Evolutionary conservation across 2,797 vertebrate genomes (phyloP).

Genomic region (Lateolabrax maculatus): DNA sequence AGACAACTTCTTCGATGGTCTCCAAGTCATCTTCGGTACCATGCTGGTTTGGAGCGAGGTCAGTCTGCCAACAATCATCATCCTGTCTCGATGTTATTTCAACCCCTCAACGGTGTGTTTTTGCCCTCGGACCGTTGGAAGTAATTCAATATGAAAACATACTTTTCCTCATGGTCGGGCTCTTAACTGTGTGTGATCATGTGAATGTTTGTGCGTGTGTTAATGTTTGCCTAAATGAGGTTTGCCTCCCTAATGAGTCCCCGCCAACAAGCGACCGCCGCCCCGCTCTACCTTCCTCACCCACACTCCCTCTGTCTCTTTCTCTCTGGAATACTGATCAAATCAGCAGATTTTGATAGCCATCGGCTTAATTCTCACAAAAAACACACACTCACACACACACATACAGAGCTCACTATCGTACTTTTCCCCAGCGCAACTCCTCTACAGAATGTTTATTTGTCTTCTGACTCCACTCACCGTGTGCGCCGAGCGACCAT

Average conservation of each 20-base stretch:
- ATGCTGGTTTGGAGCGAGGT: conserved; percentile 99
- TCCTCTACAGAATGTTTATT: conserved; percentile 81
- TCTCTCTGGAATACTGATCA: conserved; percentile 69
- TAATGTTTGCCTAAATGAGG: conserved; percentile 68
- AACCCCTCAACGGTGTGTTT: conserved; percentile 57
- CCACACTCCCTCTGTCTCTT: conserved; percentile 52
- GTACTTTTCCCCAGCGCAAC: conserved; percentile 65
- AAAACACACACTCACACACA: conserved; percentile 49
- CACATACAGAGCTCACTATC: conserved; percentile 59
- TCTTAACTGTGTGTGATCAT: conserved; percentile 63
- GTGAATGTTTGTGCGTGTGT: conserved; percentile 48
- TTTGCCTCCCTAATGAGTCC: conserved; percentile 74
- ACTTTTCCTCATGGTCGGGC: conserved; percentile 61
- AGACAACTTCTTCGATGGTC: conserved; percentile 99
- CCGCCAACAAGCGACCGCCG: conserved; percentile 50
- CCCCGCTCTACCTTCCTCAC: conserved; percentile 52
- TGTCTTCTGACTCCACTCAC: conserved; percentile 82
- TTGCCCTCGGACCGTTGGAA: conserved; percentile 56
- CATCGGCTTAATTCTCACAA: conserved; percentile 57
- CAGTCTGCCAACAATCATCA: conserved; percentile 70
- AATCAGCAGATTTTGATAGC: conserved; percentile 71
- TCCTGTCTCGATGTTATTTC: conserved; percentile 60
- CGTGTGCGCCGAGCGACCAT: conserved; percentile 67
- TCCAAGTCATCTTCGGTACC: conserved; percentile 99
- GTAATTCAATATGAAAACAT: conserved; percentile 73